Percentiles rank a stretch among this genome's conserved stretches.
Evolutionary conservation across 2,113 vertebrate genomes (phyloP).

Genomic region (rabbit (Oryctolagus cuniculus)): DNA sequence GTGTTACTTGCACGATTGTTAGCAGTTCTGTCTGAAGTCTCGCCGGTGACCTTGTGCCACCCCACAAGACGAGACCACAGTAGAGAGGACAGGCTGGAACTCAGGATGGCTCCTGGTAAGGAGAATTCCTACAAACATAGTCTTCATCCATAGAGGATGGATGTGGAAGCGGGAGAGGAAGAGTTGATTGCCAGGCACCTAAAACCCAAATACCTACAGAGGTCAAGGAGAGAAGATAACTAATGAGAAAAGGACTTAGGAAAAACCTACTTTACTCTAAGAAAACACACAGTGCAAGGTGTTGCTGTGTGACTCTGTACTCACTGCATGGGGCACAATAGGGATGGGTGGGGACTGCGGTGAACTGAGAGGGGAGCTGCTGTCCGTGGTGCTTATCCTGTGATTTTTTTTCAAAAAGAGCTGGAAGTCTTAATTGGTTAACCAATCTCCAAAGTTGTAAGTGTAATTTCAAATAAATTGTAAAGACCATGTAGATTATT

Average conservation of each 20-base stretch:
- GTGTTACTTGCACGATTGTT: rapidly evolving
- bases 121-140: too few species aligned
- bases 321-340: background rate
- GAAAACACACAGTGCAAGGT: background rate
- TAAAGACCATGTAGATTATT: too few species aligned
- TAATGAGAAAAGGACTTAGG: background rate
- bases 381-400: background rate
- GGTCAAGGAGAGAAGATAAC: background rate
- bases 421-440: background rate
- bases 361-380: background rate
- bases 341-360: too few species aligned
- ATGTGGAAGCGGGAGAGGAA: too few species aligned
- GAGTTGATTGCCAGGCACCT: background rate
- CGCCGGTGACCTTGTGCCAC: background rate
- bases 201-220: background rate
- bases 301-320: background rate
- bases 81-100: background rate
- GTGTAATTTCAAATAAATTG: background rate
- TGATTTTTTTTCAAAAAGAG: conserved; percentile 7
- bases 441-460: background rate
- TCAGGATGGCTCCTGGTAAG: too few species aligned
- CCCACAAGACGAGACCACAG: background rate
- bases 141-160: too few species aligned
- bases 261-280: background rate
- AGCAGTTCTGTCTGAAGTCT: background rate